Evolutionary conservation across 2,113 vertebrate genomes (phyloP), one percentile per base, ranked within the genome.

Genomic region (Cygnus atratus): DNA sequence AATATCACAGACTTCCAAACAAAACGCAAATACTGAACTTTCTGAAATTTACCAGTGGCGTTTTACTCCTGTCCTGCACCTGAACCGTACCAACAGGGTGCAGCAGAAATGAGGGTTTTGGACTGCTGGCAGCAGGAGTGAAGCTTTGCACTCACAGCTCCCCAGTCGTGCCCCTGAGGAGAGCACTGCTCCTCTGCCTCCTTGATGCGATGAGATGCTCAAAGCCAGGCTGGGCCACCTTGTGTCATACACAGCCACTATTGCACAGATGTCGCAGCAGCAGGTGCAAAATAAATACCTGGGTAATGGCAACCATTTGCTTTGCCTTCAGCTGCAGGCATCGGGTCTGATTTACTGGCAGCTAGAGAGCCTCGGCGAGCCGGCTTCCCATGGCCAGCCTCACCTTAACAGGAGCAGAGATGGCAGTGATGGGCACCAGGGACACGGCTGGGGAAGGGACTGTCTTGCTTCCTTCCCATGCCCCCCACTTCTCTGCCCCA

Each of bases 11-110:
- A 92, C 96, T 97, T 97, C 92, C 92, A 96, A 94, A 96, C 93
- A 81, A 97, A 94, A 96, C 95, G 90, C 96, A 97, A 95, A 97
- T 95, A 85, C 92, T 96, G 96, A 96, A 92, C 88, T 97, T 97
- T 95, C 80, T 96, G 86, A 96, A 96, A 94, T 93, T 96, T 96
- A 92, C 96, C 76, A 81, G 59, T 88, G 87, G 84, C 88, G 58
- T 95, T 94, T 94, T 94, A 93, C 44, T 89, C 81, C 81, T 93
- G 96, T 93, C 41, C 84, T 83, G 86, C 50, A 37, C 90, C 67
- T 72, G 77, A 94, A 71, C 74, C 68, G 50, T 85, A 95, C 41
- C 77, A 76, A 54, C 0, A 2, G 76, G 77, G 68, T 48, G 33
- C 71, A 87, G 59, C 0, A 2, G 89, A 94, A 93, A 84, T 88